phyloP scores from a whole-genome alignment of 2,113 vertebrate species.

The Balaeniceps rex region DNA sequence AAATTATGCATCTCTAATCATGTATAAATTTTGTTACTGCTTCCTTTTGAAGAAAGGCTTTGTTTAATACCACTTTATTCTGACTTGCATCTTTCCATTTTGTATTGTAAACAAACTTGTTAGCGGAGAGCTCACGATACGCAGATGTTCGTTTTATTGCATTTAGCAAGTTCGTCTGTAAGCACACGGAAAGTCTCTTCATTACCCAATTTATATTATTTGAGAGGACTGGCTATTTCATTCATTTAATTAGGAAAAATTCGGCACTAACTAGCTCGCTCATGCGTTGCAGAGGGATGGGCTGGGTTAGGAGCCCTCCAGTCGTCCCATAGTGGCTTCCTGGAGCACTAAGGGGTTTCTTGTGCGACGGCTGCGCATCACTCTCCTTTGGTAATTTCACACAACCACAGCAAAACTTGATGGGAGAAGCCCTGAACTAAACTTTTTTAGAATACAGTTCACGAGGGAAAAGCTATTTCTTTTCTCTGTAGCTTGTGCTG shows the following conservation, averaged over 20 bases:
- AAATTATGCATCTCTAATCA: background rate
- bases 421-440: background rate
- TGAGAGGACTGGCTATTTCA: background rate
- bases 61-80: background rate
- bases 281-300: background rate
- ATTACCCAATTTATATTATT: background rate
- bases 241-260: constrained; percentile 20
- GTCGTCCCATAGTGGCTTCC: background rate
- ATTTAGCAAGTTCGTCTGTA: background rate
- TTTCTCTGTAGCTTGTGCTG: background rate
- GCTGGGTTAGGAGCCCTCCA: background rate
- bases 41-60: background rate
- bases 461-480: background rate
- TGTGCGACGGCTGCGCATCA: accelerated
- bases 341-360: background rate
- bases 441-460: background rate
- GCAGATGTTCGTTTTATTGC: background rate
- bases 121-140: background rate
- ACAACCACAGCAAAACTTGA: background rate
- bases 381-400: background rate
- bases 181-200: background rate
- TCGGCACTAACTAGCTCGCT: background rate
- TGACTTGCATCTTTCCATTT: background rate
- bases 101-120: background rate
- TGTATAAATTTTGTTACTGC: background rate